Percentiles rank a stretch among this genome's conserved stretches.
Evolutionary conservation across 2,888 invertebrate species (phyloP).

Genomic region (Lithophane semibrunnea): DNA sequence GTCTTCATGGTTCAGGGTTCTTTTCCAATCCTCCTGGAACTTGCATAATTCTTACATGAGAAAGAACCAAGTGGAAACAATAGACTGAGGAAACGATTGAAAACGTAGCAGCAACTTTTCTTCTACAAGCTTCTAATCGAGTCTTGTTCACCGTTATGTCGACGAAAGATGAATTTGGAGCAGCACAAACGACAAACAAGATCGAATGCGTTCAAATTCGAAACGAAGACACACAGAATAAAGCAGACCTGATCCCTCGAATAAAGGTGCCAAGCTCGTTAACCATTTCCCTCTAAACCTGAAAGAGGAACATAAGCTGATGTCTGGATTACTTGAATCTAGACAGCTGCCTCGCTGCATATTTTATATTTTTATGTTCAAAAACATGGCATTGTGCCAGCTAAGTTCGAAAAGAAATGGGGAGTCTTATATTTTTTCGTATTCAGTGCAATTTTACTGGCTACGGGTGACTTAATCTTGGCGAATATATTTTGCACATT

Average conservation of each 20-base stretch:
- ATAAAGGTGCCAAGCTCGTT: slow-evolving; percentile 19
- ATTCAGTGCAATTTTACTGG: slow-evolving; percentile 24
- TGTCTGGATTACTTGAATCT: slow-evolving; percentile 22
- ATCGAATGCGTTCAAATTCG: not conserved
- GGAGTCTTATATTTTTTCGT: slow-evolving; percentile 26
- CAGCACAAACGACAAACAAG: not conserved
- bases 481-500: slow-evolving; percentile 29
- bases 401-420: slow-evolving; percentile 42
- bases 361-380: slow-evolving; percentile 31
- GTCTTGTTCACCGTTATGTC: not conserved
- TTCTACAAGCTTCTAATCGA: not conserved
- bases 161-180: not conserved
- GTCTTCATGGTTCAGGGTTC: too few species aligned
- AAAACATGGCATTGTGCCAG: slow-evolving; percentile 41
- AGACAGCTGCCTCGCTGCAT: slow-evolving; percentile 22
- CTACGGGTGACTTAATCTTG: slow-evolving; percentile 18
- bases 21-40: not conserved
- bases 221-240: not conserved
- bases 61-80: not conserved
- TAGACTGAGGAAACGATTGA: not conserved
- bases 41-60: not conserved
- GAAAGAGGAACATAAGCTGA: slow-evolving; percentile 8
- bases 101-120: not conserved
- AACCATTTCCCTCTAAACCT: slow-evolving; percentile 1
- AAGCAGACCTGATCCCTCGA: not conserved